phyloP scores from a whole-genome alignment of 2,113 vertebrate species.

The Zapornia atra region DNA sequence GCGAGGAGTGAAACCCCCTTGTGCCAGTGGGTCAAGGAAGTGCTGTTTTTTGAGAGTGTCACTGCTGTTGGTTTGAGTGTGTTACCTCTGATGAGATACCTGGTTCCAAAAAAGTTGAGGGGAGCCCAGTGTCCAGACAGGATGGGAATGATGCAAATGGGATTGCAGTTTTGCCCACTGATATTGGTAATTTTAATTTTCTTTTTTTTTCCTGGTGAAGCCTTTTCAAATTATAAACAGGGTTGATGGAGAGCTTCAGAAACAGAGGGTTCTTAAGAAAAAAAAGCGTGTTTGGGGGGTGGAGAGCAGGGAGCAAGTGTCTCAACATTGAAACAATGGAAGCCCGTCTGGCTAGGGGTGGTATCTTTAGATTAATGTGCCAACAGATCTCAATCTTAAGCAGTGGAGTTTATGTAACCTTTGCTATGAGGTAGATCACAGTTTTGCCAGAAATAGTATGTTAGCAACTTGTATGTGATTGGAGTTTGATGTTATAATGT shows the following conservation, averaged over 20 bases:
- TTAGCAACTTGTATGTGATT: neutral
- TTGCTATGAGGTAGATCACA: neutral
- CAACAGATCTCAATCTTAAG: conserved; percentile 35
- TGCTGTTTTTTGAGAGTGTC: neutral
- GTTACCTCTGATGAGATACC: neutral
- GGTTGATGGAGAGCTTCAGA: neutral
- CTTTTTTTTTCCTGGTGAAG: neutral
- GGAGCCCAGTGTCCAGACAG: accelerated
- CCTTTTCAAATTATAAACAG: neutral
- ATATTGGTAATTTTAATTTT: neutral
- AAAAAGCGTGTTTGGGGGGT: neutral
- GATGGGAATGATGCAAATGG: neutral
- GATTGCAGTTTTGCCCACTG: neutral
- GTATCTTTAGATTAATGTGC: conserved; percentile 45
- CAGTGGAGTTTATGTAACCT: conserved; percentile 33
- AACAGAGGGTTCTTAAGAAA: neutral
- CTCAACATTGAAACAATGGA: neutral
- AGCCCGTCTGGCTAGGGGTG: neutral
- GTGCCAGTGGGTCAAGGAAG: neutral
- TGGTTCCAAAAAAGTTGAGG: neutral
- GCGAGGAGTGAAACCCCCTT: neutral
- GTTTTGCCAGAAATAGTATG: neutral
- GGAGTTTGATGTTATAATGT: neutral
- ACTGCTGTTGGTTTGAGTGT: neutral
- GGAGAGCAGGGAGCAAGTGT: neutral